These are phyloP conservation scores for Sycophila sp. DNA, from an alignment of 1,140 invertebrate species.

Conservation along the genomic window DNA sequence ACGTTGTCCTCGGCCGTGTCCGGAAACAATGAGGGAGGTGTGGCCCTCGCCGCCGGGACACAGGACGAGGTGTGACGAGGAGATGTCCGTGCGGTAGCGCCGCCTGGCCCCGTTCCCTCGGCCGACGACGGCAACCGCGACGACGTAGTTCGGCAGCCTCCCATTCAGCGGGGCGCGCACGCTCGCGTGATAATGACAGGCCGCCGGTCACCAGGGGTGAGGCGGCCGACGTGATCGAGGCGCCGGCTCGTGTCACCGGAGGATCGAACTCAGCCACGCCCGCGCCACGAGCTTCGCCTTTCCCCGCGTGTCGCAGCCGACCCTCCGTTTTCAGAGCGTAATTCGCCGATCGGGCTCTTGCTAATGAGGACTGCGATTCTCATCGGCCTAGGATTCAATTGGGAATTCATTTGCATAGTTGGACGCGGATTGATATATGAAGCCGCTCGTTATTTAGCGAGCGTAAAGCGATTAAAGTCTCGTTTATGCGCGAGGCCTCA, in stretches of 20 bases:
- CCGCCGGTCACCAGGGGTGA: too few species aligned
- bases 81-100: conserved; percentile 36
- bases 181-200: conserved; percentile 66
- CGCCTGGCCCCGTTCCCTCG: conserved; percentile 2
- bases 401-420: conserved; percentile 13
- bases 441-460: too few species aligned
- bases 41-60: conserved; percentile 37
- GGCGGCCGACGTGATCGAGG: conserved; percentile 62
- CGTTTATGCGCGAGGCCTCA: too few species aligned
- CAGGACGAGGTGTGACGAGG: conserved; percentile 39
- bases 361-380: conserved; percentile 13
- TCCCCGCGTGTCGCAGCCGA: neutral
- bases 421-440: too few species aligned
- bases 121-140: neutral
- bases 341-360: neutral
- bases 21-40: conserved; percentile 57
- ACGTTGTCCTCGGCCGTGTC: conserved; percentile 40
- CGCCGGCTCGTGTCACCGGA: conserved; percentile 54
- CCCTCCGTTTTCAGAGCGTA: neutral
- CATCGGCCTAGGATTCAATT: neutral
- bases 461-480: too few species aligned
- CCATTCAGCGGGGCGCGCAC: conserved; percentile 44
- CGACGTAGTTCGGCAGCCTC: neutral
- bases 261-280: conserved; percentile 58
- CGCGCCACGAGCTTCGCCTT: conserved; percentile 33